Evolutionary conservation across 23 tunicate species (phyloP), one percentile per base, ranked within the genome.

Genomic region (Clavelina lepadiformis): DNA sequence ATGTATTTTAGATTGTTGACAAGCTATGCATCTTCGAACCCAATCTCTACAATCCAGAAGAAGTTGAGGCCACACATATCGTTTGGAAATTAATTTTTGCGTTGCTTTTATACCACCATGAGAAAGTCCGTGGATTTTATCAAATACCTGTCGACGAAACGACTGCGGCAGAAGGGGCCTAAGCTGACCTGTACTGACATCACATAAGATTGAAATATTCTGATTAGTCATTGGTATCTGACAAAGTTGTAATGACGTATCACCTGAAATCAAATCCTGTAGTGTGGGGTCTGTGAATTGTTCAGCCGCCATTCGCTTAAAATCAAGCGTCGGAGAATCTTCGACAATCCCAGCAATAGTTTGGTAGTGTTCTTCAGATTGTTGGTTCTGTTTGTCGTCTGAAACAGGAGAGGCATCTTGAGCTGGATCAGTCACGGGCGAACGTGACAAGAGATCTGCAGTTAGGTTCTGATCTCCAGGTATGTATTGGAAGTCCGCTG

Each of bases 1-100:
- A 18, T 31, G 49, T 3, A 76, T 30, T 65, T 76, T 76, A 0
- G 72, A 33, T 18, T 52, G 64, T 49, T 76, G 82, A 37, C 65
- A 76, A 37, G 65, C 4, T 4, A 62, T 1, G 30, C 80, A 75
- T 0, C 62, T 18, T 27, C 52, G 28, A 38, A 51, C 6, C 63
- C 62, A 75, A 1, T 50, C 51, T 21, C 41, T 38, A 1, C 63
- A 22, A 35, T 63, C 68, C 1, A 3, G 7, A 0, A 29, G 29
- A 25, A 24, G 11, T 6, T 30, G 5, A n/a, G 29, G 67, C 71
- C 80, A 63, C 3, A 62, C 61, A 38, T 50, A 75, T 5, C 80
- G 71, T 32, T 25, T 1, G 20, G 61, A 29, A 5, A 75, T 50
- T 23, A 75, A 49, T 5, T n/a, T n/a, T 62, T 24, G 68, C 5